A percentile compares a stretch with the other conserved stretches of the same genome.
Evolutionary conservation across 2,797 vertebrate genomes (phyloP).

Genomic region (Xiphophorus birchmanni): DNA sequence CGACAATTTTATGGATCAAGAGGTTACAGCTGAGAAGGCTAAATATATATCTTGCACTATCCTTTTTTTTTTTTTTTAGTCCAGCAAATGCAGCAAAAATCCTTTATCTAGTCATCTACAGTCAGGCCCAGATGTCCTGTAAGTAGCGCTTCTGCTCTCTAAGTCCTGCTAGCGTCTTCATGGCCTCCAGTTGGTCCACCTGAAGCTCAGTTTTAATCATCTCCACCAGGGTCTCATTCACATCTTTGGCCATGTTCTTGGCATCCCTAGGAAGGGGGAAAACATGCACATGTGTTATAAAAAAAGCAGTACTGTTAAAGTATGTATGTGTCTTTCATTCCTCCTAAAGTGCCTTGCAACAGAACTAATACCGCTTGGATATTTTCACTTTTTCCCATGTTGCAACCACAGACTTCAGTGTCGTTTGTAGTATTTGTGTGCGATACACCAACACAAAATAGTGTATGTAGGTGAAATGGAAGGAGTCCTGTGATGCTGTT

Average conservation of each 20-base stretch:
- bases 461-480: not conserved
- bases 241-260: conserved; percentile 94
- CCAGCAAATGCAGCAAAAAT: conserved; percentile 29
- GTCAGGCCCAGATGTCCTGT: conserved; percentile 94
- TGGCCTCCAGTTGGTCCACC: conserved; percentile 86
- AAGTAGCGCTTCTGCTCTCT: conserved; percentile 90
- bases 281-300: not conserved
- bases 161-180: conserved; percentile 87
- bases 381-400: not conserved
- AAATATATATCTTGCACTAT: conserved; percentile 20
- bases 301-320: not conserved
- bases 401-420: not conserved
- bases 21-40: conserved; percentile 59
- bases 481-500: not conserved
- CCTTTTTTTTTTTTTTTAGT: conserved; percentile 1
- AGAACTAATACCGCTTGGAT: not conserved
- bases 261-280: conserved; percentile 84
- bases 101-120: conserved; percentile 23
- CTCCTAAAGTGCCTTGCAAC: not conserved
- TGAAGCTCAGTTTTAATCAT: conserved; percentile 83
- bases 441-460: not conserved
- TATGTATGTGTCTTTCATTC: not conserved
- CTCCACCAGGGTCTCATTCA: conserved; percentile 86
- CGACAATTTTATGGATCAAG: conserved; percentile 48
- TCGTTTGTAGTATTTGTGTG: not conserved